phyloP scores from a whole-genome alignment of 2,797 vertebrate species.

The Lacerta agilis region DNA sequence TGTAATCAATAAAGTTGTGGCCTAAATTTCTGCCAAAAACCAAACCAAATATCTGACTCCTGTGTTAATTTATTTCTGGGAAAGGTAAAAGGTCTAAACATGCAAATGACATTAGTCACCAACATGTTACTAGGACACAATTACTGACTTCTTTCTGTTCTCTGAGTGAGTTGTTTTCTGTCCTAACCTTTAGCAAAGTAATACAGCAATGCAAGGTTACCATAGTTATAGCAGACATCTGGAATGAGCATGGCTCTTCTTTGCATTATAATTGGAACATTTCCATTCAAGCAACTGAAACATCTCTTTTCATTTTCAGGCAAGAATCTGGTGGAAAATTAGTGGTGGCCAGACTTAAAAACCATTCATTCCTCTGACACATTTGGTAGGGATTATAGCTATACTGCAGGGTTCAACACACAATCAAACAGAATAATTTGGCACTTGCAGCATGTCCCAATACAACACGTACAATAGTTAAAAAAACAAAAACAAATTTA shows the following conservation, averaged over 20 bases:
- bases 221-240: slow-evolving; percentile 23
- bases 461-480: too few species aligned
- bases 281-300: slow-evolving; percentile 15
- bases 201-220: slow-evolving; percentile 13
- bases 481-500: too few species aligned
- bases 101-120: slow-evolving; percentile 16
- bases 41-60: too few species aligned
- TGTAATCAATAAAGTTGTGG: too few species aligned
- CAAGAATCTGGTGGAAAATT: neutral
- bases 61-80: too few species aligned
- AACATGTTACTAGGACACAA: slow-evolving; percentile 18
- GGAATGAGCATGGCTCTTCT: neutral
- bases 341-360: neutral
- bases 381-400: neutral
- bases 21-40: too few species aligned
- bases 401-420: fast-evolving
- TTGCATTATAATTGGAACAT: slow-evolving; percentile 13
- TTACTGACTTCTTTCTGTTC: slow-evolving; percentile 14
- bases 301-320: neutral
- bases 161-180: slow-evolving; percentile 1
- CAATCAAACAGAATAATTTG: neutral
- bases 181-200: neutral
- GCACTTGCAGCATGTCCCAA: too few species aligned
- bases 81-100: too few species aligned
- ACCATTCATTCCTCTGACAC: neutral